Evolutionary conservation across 2,797 vertebrate genomes (phyloP), one percentile per base, ranked within the genome.

Genomic region (Chiloscyllium punctatum): DNA sequence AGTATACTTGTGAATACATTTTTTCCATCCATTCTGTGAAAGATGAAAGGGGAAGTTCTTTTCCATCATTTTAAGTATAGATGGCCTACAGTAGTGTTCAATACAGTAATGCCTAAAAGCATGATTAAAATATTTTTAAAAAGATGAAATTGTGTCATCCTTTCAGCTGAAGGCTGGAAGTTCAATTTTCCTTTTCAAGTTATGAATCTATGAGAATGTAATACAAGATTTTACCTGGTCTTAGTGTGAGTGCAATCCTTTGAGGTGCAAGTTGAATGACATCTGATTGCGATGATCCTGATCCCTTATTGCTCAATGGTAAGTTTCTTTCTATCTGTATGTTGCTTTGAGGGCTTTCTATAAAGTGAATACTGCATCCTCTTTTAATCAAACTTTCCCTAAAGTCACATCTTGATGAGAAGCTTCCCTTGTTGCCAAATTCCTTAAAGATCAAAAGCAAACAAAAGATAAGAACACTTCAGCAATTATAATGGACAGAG

Each of bases 221-320:
- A 77, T 11, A 77, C 30, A 66, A 57, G 8, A 86, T 18, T 97
- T 97, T 96, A 99, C 99, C 99, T 0, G 99, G 99, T 68, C 99
- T 97, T 95, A 99, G 98, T 96, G 97, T 98, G 96, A 99, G 96
- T 0, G 98, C 97, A 0, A 99, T 97, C 96, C 98, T 98, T 97
- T 99, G 99, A 0, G 99, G 99, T 0, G 96, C 98, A 96, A 99
- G 98, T 97, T 99, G 99, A 0, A 98, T 98, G 79, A 99, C 98
- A 0, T 98, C 98, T 0, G 97, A 97, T 96, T 98, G 98, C 0
- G 96, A 96, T 0, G 97, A 96, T 4, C 98, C 97, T 0, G 98
- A 98, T 9, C 98, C 98, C 96, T 99, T 98, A 90, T 97, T 98
- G 96, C 99, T 99, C 96, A 99, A 97, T 0, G 98, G 98, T 82